Conservation (phyloP, 2,797 vertebrate genomes). For the Scolopax bukidnonensis region DNA sequence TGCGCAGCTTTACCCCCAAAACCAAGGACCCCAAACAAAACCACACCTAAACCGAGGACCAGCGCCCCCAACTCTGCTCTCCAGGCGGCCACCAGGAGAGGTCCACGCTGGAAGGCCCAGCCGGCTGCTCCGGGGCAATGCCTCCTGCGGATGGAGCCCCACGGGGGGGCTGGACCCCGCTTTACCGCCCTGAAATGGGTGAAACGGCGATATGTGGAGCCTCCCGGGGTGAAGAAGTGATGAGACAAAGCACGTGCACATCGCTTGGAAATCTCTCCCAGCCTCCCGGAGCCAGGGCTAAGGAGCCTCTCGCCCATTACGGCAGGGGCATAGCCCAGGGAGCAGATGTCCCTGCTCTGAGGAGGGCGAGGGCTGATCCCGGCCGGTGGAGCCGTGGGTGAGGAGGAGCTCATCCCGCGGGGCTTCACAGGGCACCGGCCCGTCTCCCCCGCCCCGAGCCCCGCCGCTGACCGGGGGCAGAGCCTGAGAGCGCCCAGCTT, state of each 20-base stretch:
- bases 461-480: no score
- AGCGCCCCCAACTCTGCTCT: background rate
- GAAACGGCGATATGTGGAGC: fast-evolving
- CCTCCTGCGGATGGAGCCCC: background rate
- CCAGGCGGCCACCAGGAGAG: background rate
- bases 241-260: background rate
- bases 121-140: fast-evolving
- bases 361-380: background rate
- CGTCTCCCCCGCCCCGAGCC: background rate
- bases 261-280: constrained; percentile 71
- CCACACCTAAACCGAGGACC: background rate
- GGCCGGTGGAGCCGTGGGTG: background rate
- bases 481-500: no score
- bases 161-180: background rate
- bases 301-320: constrained; percentile 70
- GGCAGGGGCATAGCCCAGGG: no score
- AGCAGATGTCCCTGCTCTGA: fast-evolving
- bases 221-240: no score
- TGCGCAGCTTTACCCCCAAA: background rate
- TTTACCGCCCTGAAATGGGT: fast-evolving
- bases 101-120: fast-evolving
- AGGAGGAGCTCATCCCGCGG: background rate
- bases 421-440: background rate
- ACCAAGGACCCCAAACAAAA: no score
- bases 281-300: constrained; percentile 72